Base-by-base conservation (phyloP, 2,888 invertebrate species). In the Uloborus plumipes region DNA sequence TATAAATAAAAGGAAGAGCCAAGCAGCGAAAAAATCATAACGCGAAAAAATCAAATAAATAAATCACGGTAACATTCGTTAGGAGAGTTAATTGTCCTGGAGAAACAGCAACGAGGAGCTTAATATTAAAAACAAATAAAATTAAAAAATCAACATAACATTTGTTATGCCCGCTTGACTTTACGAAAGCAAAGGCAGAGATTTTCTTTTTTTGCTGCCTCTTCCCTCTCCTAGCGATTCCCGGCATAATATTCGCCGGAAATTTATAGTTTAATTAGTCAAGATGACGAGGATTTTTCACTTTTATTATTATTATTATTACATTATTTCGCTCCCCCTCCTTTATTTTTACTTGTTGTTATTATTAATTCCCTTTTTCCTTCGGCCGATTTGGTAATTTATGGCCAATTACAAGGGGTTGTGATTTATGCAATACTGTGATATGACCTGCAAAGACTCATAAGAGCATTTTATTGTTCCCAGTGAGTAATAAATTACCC, bases 221-320 rank as follows among this genome's bases (percentile, higher is more conserved):
- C 61, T 18, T 15, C 59, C 53, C 59, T 49, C 31, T 62, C 69
- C 49, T 26, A 26, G 26, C 73, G 70, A 74, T 74, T 74, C 65
- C 69, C 74, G 55, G 67, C 80, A 74, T 74, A 80, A 80, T 80
- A 74, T 74, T 80, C 49, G 73, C 69, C 62, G 74, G 74, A 80
- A 80, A 80, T 80, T 80, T 80, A 80, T 80, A 74, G 80, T 80
- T 80, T 80, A 80, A 80, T 80, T 80, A 80, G 80, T 80, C 80
- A 80, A 80, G 80, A 80, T 80, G 80, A 80, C 80, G 80, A 80
- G 80, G 64, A 64, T 78, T 78, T 78, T 78, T 78, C 77, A 78
- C 64, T 78, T 78, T 78, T 78, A 71, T 78, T 78, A 78, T 78
- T 74, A 80, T 80, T 26, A 26, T 26, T 74, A 80, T 69, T 80